A percentile compares a stretch with the other conserved stretches of the same genome.
Conservation (phyloP, 2,797 vertebrate genomes). For the Gadopsis marmoratus region DNA sequence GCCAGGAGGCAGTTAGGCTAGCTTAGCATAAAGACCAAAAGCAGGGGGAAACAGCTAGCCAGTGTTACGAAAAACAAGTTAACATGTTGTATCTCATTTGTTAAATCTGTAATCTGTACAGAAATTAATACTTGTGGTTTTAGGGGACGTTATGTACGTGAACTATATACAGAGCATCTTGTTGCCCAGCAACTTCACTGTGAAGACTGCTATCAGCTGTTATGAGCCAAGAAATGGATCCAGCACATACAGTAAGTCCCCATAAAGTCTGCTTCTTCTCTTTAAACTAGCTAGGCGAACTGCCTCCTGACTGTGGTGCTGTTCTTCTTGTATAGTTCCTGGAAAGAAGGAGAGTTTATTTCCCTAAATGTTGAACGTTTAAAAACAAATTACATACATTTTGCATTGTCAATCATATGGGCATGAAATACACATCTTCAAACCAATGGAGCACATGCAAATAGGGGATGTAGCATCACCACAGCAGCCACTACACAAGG, state of each 20-base stretch:
- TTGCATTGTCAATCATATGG: background rate
- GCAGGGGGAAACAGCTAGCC: background rate
- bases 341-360: background rate
- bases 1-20: too few species aligned
- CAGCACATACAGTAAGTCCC: background rate
- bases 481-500: background rate
- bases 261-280: background rate
- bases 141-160: background rate
- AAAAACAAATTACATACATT: too few species aligned
- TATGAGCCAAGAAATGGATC: background rate
- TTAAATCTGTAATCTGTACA: background rate
- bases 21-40: background rate
- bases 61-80: background rate
- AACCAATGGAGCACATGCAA: background rate
- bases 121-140: background rate
- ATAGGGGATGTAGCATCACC: background rate
- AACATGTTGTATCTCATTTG: background rate
- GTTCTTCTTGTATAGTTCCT: too few species aligned
- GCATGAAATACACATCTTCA: background rate
- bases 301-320: background rate
- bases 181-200: background rate
- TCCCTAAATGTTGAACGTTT: background rate
- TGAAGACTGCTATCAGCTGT: background rate
- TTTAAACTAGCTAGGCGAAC: too few species aligned
- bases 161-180: background rate